A percentile compares a stretch with the other conserved stretches of the same genome.
Conservation (phyloP, 2,888 invertebrate genomes). For the Thecophora atra region DNA sequence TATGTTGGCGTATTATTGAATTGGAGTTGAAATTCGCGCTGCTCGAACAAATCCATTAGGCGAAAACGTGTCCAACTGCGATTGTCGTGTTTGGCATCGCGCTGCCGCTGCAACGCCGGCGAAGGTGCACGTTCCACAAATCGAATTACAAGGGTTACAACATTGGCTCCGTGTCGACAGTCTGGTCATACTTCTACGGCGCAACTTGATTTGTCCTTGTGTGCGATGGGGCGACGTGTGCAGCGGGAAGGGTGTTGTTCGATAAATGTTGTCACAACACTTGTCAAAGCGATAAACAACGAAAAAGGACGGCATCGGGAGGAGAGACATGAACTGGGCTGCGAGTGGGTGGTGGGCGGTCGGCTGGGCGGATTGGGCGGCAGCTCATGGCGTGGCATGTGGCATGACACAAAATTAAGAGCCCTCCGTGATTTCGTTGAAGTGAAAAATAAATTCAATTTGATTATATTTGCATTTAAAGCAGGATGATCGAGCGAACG, state of each 20-base stretch:
- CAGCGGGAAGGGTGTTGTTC: slow-evolving; percentile 36
- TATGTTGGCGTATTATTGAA: slow-evolving; percentile 58
- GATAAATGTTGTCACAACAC: slow-evolving; percentile 63
- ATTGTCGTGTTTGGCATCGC: slow-evolving; percentile 10
- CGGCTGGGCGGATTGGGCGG: slow-evolving; percentile 35
- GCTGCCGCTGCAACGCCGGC: not conserved
- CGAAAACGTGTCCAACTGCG: slow-evolving; percentile 59
- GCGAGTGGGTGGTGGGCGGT: slow-evolving; percentile 31
- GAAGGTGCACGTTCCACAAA: slow-evolving; percentile 49
- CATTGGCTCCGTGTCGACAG: not conserved
- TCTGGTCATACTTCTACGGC: slow-evolving; percentile 14
- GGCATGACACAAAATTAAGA: slow-evolving; percentile 44
- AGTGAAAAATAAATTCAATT: slow-evolving; percentile 57
- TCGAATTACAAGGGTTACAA: slow-evolving; percentile 55
- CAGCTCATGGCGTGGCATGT: slow-evolving; percentile 19
- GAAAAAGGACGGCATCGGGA: no score
- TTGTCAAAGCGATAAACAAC: slow-evolving; percentile 60
- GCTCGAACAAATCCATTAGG: slow-evolving; percentile 64
- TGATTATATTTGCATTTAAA: slow-evolving; percentile 65
- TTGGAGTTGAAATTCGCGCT: slow-evolving; percentile 63
- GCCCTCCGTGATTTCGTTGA: slow-evolving; percentile 24
- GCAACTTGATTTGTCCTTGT: slow-evolving; percentile 28
- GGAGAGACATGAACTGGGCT: slow-evolving; percentile 41
- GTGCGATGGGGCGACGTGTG: slow-evolving; percentile 5
- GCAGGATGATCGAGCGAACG: slow-evolving; percentile 56